A percentile compares a stretch with the other conserved stretches of the same genome.
phyloP scores from a whole-genome alignment of 2,888 invertebrate species.

The Rhimphoctona megacephalus region DNA sequence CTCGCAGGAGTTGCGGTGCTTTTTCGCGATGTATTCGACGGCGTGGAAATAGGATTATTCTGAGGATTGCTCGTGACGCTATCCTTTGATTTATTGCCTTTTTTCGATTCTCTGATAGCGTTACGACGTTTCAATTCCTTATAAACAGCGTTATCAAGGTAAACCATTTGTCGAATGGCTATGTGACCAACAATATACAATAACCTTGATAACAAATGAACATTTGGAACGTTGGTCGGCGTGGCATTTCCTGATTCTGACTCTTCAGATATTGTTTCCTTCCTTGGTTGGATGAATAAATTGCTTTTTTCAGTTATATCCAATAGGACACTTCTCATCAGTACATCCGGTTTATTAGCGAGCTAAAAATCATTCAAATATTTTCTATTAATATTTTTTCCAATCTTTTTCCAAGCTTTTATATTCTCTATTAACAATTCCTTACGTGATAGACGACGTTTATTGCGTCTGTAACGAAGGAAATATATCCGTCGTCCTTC shows the following conservation, averaged over 20 bases:
- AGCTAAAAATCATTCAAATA: constrained; percentile 81
- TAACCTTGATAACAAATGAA: constrained; percentile 83
- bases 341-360: constrained; percentile 87
- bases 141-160: constrained; percentile 93
- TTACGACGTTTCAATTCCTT: constrained; percentile 92
- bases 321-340: constrained; percentile 75
- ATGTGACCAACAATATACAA: constrained; percentile 90
- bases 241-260: background rate
- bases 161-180: constrained; percentile 92
- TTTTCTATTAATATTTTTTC: background rate
- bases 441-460: constrained; percentile 87
- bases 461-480: constrained; percentile 87
- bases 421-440: background rate
- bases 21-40: constrained; percentile 7
- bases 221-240: constrained; percentile 22
- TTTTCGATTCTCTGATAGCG: constrained; percentile 81
- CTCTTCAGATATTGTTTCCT: background rate
- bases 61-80: background rate
- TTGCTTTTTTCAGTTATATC: constrained; percentile 70
- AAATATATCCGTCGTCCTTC: constrained; percentile 86
- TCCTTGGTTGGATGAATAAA: constrained; percentile 50
- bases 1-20: constrained; percentile 64
- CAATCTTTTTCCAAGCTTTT: background rate
- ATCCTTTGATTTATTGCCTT: constrained; percentile 77
- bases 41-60: constrained; percentile 54